phyloP scores from a whole-genome alignment of 2,888 invertebrate species.

The Heliconius cydno region DNA sequence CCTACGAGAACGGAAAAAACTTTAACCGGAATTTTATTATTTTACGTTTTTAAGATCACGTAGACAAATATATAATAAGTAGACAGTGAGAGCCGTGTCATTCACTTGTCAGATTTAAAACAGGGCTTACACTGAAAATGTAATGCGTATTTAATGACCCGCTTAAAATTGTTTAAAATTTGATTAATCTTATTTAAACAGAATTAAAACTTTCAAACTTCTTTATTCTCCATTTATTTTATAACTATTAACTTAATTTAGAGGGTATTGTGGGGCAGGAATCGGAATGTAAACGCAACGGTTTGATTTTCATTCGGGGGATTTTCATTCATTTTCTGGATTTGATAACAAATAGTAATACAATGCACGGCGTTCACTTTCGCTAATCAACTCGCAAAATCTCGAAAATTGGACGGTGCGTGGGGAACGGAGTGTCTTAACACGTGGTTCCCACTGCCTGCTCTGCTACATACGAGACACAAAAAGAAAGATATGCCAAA shows the following conservation, averaged over 20 bases:
- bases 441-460: too few relatives aligned
- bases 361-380: not conserved
- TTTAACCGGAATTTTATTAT: too few relatives aligned
- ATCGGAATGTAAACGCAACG: not conserved
- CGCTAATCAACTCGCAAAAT: too few relatives aligned
- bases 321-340: not conserved
- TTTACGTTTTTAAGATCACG: too few relatives aligned
- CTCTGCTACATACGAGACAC: too few relatives aligned
- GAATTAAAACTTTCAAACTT: not conserved
- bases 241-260: too few relatives aligned
- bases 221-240: too few relatives aligned
- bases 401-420: too few relatives aligned
- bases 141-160: conserved; percentile 2
- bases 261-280: not conserved
- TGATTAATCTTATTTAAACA: not conserved
- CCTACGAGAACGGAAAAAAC: too few relatives aligned
- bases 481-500: too few relatives aligned
- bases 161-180: not conserved
- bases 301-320: not conserved
- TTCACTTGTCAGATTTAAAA: conserved; percentile 6
- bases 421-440: too few relatives aligned
- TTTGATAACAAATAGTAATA: not conserved
- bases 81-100: not conserved
- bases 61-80: not conserved
- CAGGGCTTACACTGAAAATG: not conserved